Evolutionary conservation across 2,113 vertebrate genomes (phyloP).

Genomic region (Myxocyprinus asiaticus): DNA sequence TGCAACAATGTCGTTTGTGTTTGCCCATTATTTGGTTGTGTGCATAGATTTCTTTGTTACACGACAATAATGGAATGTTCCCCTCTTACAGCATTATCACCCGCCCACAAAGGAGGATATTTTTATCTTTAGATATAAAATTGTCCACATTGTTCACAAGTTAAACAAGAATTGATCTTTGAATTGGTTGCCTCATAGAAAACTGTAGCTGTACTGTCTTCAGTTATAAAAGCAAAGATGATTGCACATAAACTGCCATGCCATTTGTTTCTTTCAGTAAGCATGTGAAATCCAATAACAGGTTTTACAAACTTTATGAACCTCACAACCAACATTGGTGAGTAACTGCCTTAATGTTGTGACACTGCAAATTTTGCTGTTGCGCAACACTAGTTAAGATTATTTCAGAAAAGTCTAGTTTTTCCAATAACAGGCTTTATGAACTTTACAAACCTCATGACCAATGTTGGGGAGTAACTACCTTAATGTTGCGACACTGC

Average conservation of each 20-base stretch:
- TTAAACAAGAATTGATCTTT: conserved; percentile 14
- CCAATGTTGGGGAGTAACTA: too few species aligned
- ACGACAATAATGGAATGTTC: not conserved
- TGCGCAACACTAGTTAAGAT: too few species aligned
- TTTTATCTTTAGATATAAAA: conserved; percentile 18
- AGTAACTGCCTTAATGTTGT: too few species aligned
- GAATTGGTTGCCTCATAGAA: conserved; percentile 30
- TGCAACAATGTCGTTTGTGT: not conserved
- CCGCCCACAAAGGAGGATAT: not conserved
- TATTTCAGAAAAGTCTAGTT: too few species aligned
- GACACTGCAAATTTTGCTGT: too few species aligned
- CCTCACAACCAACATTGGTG: not conserved
- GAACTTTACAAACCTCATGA: too few species aligned
- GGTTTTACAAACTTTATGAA: not conserved
- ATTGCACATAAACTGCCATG: conserved; percentile 7
- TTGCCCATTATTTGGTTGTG: not conserved
- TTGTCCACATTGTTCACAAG: conserved; percentile 15
- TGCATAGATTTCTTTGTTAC: not conserved
- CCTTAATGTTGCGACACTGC: too few species aligned
- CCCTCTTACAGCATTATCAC: not conserved
- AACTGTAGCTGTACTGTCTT: not conserved
- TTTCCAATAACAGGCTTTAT: too few species aligned
- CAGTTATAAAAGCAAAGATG: conserved; percentile 3
- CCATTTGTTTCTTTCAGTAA: not conserved
- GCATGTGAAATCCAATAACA: not conserved